Conservation (phyloP, 2,888 invertebrate genomes). For the Seira ritae region DNA sequence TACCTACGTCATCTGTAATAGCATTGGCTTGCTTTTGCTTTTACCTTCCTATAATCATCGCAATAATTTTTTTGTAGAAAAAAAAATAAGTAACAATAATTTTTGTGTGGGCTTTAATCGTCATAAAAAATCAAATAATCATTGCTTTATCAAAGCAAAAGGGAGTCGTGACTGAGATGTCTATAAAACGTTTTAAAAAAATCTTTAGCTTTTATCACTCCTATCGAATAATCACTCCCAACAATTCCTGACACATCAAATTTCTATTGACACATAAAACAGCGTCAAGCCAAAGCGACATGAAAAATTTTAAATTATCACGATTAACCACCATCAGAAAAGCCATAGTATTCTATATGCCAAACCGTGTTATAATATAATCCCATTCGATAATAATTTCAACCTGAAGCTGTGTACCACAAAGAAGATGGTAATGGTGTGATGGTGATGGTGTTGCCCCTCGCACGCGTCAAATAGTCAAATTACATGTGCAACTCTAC, state of each 20-base stretch:
- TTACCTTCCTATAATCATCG: too few species aligned
- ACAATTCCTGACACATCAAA: conserved; percentile 62
- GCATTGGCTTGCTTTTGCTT: too few species aligned
- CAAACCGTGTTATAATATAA: too few species aligned
- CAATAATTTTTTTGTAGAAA: too few species aligned
- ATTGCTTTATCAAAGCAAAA: conserved; percentile 41
- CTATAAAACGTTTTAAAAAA: conserved; percentile 58
- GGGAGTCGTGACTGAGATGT: conserved; percentile 56
- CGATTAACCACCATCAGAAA: conserved; percentile 46
- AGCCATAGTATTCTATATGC: too few species aligned
- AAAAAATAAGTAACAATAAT: conserved; percentile 38
- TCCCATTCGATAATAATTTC: too few species aligned
- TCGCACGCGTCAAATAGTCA: too few species aligned
- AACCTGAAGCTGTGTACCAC: too few species aligned
- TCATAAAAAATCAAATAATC: conserved; percentile 58
- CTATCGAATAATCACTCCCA: conserved; percentile 62
- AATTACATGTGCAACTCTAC: too few species aligned
- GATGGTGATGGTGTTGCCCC: too few species aligned
- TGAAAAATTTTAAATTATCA: conserved; percentile 61
- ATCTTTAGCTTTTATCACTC: conserved; percentile 54
- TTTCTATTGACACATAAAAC: conserved; percentile 66
- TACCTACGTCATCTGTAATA: too few species aligned
- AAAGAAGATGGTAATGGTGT: too few species aligned
- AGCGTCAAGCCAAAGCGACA: conserved; percentile 48
- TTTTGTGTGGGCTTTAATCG: conserved; percentile 48